phyloP scores from a whole-genome alignment of 2,797 vertebrate species.

The Triplophysa bombifrons region DNA sequence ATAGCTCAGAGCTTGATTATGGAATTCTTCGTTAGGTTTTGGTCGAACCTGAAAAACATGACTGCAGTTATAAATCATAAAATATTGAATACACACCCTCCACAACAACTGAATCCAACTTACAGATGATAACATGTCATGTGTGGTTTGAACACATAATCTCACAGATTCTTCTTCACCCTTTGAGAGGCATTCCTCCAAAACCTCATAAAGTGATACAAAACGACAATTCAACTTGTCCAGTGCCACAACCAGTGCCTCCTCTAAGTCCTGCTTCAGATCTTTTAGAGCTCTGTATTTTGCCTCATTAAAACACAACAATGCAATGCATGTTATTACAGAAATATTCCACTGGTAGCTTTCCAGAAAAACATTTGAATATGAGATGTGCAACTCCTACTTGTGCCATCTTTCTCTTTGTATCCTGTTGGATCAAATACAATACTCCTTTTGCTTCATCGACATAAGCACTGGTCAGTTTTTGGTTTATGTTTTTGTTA shows the following conservation, averaged over 20 bases:
- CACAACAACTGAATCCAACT: not conserved
- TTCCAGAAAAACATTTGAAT: not conserved
- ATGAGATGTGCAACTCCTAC: not conserved
- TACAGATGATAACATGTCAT: not conserved
- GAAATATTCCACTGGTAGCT: no score
- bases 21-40: not conserved
- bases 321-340: no score
- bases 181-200: not conserved
- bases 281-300: no score
- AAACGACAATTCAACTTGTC: not conserved
- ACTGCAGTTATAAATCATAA: not conserved
- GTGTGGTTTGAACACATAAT: not conserved
- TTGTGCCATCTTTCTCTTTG: not conserved
- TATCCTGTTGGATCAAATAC: not conserved
- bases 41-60: not conserved
- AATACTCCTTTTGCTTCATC: conserved; percentile 17
- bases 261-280: no score
- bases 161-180: not conserved
- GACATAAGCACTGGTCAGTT: conserved; percentile 11
- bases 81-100: no score
- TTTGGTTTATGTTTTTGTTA: not conserved
- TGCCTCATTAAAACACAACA: no score
- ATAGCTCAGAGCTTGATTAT: not conserved
- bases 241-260: not conserved
- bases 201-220: not conserved